These are phyloP conservation scores for Lutjanus erythropterus DNA, from an alignment of 2,113 vertebrate species.

Conservation along the genomic window DNA sequence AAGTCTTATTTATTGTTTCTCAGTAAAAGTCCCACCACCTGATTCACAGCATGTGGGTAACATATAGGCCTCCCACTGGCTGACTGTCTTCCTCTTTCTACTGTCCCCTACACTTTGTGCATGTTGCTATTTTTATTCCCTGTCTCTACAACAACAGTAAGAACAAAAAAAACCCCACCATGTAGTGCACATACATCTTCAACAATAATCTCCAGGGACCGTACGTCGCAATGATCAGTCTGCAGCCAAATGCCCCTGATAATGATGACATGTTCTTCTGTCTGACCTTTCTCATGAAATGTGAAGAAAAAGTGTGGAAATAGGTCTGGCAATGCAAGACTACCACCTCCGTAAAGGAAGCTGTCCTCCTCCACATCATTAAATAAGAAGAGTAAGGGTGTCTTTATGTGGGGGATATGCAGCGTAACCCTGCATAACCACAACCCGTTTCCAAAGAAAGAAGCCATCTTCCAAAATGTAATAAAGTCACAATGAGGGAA, in stretches of 20 bases:
- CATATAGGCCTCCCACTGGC: neutral
- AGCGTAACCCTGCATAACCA: constrained; percentile 45
- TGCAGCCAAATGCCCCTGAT: neutral
- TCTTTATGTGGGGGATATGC: constrained; percentile 47
- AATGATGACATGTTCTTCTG: constrained; percentile 9
- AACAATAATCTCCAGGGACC: neutral
- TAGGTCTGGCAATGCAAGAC: constrained; percentile 26
- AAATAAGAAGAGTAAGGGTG: constrained; percentile 60
- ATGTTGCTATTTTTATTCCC: constrained; percentile 33
- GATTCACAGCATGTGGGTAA: constrained; percentile 26
- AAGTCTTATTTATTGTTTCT: neutral
- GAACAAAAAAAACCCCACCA: neutral
- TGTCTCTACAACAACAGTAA: neutral
- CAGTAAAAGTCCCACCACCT: neutral
- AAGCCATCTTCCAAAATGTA: constrained; percentile 1
- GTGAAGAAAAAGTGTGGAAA: constrained; percentile 23
- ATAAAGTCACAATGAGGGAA: neutral
- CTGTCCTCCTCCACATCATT: constrained; percentile 77
- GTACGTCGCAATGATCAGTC: neutral
- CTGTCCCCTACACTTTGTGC: constrained; percentile 7
- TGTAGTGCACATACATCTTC: neutral
- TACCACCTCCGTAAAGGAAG: constrained; percentile 43
- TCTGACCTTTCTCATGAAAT: constrained; percentile 46
- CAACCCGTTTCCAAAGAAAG: constrained; percentile 25
- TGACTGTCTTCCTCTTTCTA: neutral